Conservation (phyloP, 2,113 vertebrate species). For the Heterotilapia buettikoferi region DNA sequence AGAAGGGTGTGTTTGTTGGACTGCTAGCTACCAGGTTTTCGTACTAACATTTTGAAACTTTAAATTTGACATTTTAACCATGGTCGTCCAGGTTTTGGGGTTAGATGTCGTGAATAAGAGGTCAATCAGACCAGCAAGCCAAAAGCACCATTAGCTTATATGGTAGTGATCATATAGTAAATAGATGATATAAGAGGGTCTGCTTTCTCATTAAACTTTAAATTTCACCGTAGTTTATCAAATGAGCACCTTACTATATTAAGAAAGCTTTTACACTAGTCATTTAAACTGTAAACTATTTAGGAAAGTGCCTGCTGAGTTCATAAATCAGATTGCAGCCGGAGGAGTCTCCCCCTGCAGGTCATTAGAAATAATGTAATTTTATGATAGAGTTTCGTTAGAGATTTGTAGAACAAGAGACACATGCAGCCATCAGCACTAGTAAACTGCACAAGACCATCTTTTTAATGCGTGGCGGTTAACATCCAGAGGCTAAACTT, state of each 20-base stretch:
- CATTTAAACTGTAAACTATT: background rate
- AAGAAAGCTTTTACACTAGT: background rate
- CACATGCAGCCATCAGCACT: background rate
- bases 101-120: background rate
- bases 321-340: background rate
- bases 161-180: background rate
- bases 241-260: background rate
- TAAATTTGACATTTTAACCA: background rate
- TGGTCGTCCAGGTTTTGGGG: background rate
- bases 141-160: background rate
- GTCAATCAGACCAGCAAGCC: background rate
- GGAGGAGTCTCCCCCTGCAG: background rate
- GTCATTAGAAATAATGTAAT: background rate
- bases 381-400: background rate
- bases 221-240: background rate
- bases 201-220: background rate
- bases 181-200: background rate
- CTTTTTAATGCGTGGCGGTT: background rate
- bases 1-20: background rate
- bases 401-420: background rate
- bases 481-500: background rate
- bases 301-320: background rate
- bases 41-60: background rate
- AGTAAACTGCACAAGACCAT: background rate
- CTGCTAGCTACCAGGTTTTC: background rate